Conservation (phyloP, 1,140 invertebrate species). For the Ectropis grisescens region DNA sequence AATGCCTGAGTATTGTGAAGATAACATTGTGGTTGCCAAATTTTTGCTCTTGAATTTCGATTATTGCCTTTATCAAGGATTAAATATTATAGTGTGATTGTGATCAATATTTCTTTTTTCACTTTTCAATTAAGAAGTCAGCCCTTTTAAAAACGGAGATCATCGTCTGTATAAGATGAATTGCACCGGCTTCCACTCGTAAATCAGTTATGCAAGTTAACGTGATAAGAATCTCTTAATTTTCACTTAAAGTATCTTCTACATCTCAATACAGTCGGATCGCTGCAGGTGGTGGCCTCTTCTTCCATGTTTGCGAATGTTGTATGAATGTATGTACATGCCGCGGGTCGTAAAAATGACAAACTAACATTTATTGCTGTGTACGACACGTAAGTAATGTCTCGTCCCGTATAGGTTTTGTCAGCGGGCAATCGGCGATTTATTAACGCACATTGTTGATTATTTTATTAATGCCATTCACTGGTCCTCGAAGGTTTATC, state of each 20-base stretch:
- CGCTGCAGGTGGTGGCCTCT: conserved; percentile 32
- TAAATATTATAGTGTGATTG: no score
- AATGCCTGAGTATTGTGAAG: no score
- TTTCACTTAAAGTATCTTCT: conserved; percentile 16
- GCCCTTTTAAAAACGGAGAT: no score
- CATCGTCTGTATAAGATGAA: no score
- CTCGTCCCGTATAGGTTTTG: conserved; percentile 42
- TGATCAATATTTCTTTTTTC: no score
- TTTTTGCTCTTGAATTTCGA: no score
- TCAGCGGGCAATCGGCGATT: conserved; percentile 55
- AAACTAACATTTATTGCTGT: conserved; percentile 46
- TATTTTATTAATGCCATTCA: conserved; percentile 43
- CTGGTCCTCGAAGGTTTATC: conserved; percentile 11
- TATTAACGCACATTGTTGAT: conserved; percentile 47
- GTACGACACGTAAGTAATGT: conserved; percentile 45
- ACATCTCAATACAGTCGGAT: conserved; percentile 29
- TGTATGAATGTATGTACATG: conserved; percentile 36
- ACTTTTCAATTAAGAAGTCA: no score
- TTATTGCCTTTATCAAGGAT: no score
- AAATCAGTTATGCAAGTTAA: no score
- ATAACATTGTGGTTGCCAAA: no score
- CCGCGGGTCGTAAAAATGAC: conserved; percentile 52
- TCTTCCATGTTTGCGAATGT: conserved; percentile 34
- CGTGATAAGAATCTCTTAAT: conserved; percentile 5
- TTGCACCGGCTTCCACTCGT: no score